Percentiles rank a stretch among this genome's conserved stretches.
These are phyloP conservation scores for Semaprochilodus insignis DNA, from an alignment of 2,797 vertebrate genomes.

Conservation along the genomic window DNA sequence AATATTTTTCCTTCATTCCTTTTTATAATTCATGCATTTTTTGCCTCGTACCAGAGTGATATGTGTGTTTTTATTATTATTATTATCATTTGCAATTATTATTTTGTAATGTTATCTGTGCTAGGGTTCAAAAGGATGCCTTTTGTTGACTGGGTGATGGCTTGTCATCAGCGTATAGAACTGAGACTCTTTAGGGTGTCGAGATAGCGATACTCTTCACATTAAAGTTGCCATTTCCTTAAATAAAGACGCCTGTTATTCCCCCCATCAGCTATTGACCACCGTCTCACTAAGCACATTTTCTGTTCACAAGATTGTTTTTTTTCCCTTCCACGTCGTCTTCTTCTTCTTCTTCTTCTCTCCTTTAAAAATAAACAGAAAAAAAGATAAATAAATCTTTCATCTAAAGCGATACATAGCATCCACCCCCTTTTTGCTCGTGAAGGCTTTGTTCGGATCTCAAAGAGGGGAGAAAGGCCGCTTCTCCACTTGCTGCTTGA, in stretches of 20 bases:
- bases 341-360: constrained; percentile 69
- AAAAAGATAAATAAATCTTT: constrained; percentile 87
- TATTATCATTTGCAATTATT: constrained; percentile 23
- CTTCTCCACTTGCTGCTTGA: constrained; percentile 99
- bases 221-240: constrained; percentile 72
- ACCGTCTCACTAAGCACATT: constrained; percentile 83
- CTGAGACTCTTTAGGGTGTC: constrained; percentile 49
- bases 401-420: constrained; percentile 92
- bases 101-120: constrained; percentile 39
- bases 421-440: constrained; percentile 87
- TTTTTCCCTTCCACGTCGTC: constrained; percentile 69
- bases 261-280: constrained; percentile 83
- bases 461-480: constrained; percentile 88
- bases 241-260: constrained; percentile 79
- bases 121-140: constrained; percentile 15
- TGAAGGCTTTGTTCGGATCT: constrained; percentile 87
- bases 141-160: constrained; percentile 52
- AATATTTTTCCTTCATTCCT: constrained; percentile 22
- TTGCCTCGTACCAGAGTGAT: neutral
- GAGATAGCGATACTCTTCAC: constrained; percentile 51
- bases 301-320: constrained; percentile 89
- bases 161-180: constrained; percentile 55
- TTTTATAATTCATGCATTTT: constrained; percentile 34
- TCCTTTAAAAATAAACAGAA: constrained; percentile 72
- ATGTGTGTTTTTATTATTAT: neutral